phyloP scores from a whole-genome alignment of 2,113 vertebrate genomes.

The Sterna hirundo region DNA sequence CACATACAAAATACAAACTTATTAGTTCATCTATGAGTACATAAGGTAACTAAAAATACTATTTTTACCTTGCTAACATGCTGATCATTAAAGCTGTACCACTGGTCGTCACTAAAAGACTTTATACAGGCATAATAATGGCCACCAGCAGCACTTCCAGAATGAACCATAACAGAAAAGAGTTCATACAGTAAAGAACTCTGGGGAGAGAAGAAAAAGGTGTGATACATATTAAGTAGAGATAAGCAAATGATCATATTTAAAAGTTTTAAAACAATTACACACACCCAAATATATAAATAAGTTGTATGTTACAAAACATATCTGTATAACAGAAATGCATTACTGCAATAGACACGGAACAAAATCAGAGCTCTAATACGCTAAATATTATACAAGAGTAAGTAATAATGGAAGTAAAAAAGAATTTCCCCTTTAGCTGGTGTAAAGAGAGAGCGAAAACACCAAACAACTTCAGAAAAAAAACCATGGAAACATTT shows the following conservation, averaged over 20 bases:
- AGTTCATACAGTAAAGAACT: slow-evolving; percentile 92
- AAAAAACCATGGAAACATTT: not conserved
- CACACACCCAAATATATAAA: not conserved
- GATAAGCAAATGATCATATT: rapidly evolving
- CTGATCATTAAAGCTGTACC: slow-evolving; percentile 99
- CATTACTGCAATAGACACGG: not conserved
- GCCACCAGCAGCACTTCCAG: slow-evolving; percentile 96
- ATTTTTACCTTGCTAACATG: slow-evolving; percentile 96
- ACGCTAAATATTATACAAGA: not conserved
- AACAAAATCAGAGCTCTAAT: not conserved
- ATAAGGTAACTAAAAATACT: not conserved
- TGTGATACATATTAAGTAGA: not conserved
- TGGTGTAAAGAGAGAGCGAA: not conserved
- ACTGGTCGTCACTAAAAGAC: slow-evolving; percentile 95
- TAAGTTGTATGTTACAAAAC: not conserved
- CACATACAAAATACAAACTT: not conserved
- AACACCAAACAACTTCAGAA: not conserved
- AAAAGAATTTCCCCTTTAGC: not conserved
- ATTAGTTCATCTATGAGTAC: not conserved
- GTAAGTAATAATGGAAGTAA: not conserved
- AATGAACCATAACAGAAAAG: slow-evolving; percentile 99
- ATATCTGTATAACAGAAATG: not conserved
- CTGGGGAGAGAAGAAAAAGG: slow-evolving; percentile 68
- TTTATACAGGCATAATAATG: slow-evolving; percentile 99
- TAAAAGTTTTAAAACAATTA: not conserved